A percentile compares a stretch with the other conserved stretches of the same genome.
Evolutionary conservation across 1,140 invertebrate genomes (phyloP).

Genomic region (Pseudobourletiella spinata): DNA sequence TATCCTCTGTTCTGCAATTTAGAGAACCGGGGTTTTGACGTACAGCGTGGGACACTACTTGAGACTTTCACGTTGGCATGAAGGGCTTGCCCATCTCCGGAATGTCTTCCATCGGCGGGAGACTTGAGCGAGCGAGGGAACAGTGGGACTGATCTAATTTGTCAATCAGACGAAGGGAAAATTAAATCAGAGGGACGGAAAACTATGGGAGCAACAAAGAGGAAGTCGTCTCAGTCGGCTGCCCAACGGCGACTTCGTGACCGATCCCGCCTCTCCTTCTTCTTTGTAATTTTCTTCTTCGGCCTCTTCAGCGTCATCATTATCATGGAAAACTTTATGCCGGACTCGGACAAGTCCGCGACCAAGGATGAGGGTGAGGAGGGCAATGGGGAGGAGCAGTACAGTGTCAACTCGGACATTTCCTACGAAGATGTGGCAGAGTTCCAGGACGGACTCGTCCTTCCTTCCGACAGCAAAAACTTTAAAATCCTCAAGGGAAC

Average conservation of each 20-base stretch:
- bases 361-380: constrained; percentile 16
- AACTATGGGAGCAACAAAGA: constrained; percentile 12
- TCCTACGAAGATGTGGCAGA: constrained; percentile 25
- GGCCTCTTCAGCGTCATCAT: constrained; percentile 76
- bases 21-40: too few species aligned
- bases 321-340: constrained; percentile 47
- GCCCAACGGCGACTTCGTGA: constrained; percentile 46
- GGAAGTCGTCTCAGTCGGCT: constrained; percentile 20
- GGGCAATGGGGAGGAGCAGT: constrained; percentile 13
- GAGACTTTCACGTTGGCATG: too few species aligned
- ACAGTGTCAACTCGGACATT: constrained; percentile 25
- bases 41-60: too few species aligned
- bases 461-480: background rate
- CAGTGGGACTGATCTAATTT: background rate
- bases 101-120: too few species aligned
- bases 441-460: background rate
- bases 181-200: background rate
- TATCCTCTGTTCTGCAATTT: too few species aligned
- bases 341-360: constrained; percentile 18
- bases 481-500: background rate
- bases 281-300: constrained; percentile 80
- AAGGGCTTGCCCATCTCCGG: too few species aligned
- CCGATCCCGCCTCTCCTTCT: constrained; percentile 72
- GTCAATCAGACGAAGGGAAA: background rate
- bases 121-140: background rate